Evolutionary conservation across 2,797 vertebrate species (phyloP), one percentile per base, ranked within the genome.

Genomic region (Poecile montanus): DNA sequence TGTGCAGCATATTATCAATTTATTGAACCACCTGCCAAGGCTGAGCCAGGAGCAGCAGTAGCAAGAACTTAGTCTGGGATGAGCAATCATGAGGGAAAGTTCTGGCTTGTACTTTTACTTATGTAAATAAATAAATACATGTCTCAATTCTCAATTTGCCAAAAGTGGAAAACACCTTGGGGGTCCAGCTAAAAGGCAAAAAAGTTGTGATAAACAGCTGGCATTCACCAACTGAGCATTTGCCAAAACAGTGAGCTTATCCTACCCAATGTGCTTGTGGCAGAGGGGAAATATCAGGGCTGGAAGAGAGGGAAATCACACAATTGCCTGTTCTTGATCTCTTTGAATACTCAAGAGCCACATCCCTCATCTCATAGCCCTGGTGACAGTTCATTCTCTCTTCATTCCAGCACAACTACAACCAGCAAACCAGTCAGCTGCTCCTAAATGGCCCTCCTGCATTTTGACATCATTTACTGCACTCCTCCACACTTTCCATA

Each of bases 1-100:
- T 76, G 70, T 89, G 70, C 45, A 79, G 78, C 30, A 5, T 85
- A 83, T 96, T 93, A 91, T 86, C 78, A 80, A 94, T 91, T 85
- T 80, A 83, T 92, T 5, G 19, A 91, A 42, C 42, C 51, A 88
- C 89, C 75, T 93, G 94, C 71, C 89, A 89, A 57, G 60, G 61
- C 56, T 72, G 38, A 91, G 58, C 42, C 32, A 72, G 83, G 60
- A 88, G 63, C 51, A 91, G 66, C 14, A 25, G 48, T 38, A 85
- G 61, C 78, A 92, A 93, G 79, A 88, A 74, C 45, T 68, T 56
- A 60, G 56, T 67, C 77, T 83, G 89, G 60, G 70, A 44, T 82
- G 48, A 89, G 60, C 22, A 78, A 62, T 76, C 20, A n/a, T 71
- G 25, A 93, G 57, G 34, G 61, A 90, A 75, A 66, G 61, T 54